A percentile compares a stretch with the other conserved stretches of the same genome.
phyloP scores from a whole-genome alignment of 2,888 invertebrate genomes.

The Lepidocyrtoides sp. region DNA sequence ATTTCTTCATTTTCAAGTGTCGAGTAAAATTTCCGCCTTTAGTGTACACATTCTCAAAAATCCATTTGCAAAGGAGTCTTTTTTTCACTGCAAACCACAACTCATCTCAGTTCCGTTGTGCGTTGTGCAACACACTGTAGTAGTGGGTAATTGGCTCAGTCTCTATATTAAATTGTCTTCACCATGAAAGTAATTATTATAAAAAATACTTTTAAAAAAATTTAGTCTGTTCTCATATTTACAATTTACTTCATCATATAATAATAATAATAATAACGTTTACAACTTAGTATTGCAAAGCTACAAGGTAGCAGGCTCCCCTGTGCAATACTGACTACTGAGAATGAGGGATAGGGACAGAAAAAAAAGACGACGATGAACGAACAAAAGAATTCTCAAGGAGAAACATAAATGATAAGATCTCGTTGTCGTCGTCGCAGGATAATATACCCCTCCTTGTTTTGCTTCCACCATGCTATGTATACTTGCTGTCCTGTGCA shows the following conservation, averaged over 20 bases:
- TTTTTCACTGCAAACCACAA: background rate
- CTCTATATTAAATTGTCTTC: background rate
- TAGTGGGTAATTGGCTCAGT: no score
- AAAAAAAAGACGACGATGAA: conserved; percentile 37
- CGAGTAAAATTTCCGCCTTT: conserved; percentile 9
- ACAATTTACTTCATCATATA: background rate
- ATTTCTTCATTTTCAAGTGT: conserved; percentile 28
- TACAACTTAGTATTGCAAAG: no score
- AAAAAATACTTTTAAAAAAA: background rate
- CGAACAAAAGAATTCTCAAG: conserved; percentile 59
- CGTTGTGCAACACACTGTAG: no score
- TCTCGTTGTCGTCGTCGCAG: conserved; percentile 37
- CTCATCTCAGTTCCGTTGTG: no score
- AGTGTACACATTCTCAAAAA: background rate
- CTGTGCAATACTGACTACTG: no score
- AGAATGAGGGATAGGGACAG: background rate
- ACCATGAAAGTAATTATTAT: background rate
- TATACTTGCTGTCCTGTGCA: background rate
- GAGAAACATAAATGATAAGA: conserved; percentile 55
- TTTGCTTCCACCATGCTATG: no score
- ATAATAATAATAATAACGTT: background rate
- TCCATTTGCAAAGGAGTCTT: background rate
- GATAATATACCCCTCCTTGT: background rate
- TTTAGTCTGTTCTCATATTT: no score
- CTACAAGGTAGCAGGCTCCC: no score